These are phyloP conservation scores for Euleptes europaea DNA, from an alignment of 2,113 vertebrate genomes.

Conservation along the genomic window DNA sequence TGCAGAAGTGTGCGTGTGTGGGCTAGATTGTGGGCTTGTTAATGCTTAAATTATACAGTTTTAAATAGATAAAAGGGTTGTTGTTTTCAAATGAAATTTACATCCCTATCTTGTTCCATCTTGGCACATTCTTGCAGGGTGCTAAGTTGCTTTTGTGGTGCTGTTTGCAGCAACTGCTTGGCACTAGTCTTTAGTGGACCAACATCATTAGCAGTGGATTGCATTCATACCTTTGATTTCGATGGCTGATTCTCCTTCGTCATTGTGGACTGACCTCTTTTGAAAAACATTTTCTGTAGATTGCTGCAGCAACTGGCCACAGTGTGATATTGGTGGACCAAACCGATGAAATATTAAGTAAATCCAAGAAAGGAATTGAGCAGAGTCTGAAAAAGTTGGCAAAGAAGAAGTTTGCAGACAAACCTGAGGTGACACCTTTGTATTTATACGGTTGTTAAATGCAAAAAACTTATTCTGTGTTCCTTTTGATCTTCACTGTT, in stretches of 20 bases:
- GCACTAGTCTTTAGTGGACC: neutral
- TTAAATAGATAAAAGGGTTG: too few species aligned
- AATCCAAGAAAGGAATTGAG: slow-evolving; percentile 86
- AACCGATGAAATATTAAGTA: slow-evolving; percentile 89
- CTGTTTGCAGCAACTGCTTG: neutral
- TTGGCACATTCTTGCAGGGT: neutral
- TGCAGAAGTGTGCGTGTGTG: too few species aligned
- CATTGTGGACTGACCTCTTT: neutral
- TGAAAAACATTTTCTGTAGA: slow-evolving; percentile 64
- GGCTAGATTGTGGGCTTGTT: too few species aligned
- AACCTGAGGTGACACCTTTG: slow-evolving; percentile 82
- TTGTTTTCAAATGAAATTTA: too few species aligned
- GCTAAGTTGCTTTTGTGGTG: neutral
- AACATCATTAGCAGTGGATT: neutral
- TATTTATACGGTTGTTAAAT: neutral
- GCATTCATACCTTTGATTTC: neutral
- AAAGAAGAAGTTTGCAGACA: slow-evolving; percentile 96
- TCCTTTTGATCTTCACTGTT: neutral
- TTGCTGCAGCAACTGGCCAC: slow-evolving; percentile 92
- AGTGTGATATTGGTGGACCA: slow-evolving; percentile 92
- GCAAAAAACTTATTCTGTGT: neutral
- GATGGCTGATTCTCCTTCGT: neutral
- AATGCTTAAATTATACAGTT: too few species aligned
- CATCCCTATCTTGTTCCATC: neutral
- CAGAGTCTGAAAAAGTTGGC: slow-evolving; percentile 87